Conservation (phyloP, 1,140 invertebrate species). For the Pseudomyrmex sp. region DNA sequence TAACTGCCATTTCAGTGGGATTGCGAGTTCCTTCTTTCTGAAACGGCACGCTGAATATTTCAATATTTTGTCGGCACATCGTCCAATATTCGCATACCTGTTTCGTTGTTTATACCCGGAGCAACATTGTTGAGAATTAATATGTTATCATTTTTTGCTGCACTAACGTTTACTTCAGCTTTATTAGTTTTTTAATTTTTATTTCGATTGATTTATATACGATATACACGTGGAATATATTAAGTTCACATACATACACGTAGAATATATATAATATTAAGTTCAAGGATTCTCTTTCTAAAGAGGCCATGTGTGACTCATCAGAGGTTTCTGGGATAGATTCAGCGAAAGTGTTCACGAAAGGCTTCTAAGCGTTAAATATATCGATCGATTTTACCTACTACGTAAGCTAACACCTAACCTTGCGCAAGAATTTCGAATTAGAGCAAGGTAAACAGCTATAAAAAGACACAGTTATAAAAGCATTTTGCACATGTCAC, state of each 20-base stretch:
- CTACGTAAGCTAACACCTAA: background rate
- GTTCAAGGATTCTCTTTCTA: background rate
- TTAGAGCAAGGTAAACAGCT: conserved; percentile 7
- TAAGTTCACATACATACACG: background rate
- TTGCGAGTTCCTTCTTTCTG: too few relatives aligned
- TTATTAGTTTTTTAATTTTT: too few relatives aligned
- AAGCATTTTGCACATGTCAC: background rate
- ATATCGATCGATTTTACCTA: background rate
- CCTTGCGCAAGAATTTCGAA: conserved; percentile 23
- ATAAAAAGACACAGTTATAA: background rate
- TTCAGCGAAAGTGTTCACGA: conserved; percentile 24
- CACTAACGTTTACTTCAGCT: too few relatives aligned
- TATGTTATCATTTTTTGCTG: too few relatives aligned
- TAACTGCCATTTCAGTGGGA: too few relatives aligned
- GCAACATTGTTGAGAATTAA: too few relatives aligned
- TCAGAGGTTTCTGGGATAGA: too few relatives aligned
- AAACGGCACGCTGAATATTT: too few relatives aligned
- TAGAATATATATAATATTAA: background rate
- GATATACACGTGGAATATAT: background rate
- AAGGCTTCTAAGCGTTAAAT: background rate
- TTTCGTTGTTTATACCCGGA: too few relatives aligned
- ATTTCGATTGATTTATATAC: background rate
- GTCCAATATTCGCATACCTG: too few relatives aligned
- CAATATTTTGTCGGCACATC: too few relatives aligned
- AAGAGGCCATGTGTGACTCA: background rate